Base-by-base conservation (phyloP, 2,888 invertebrate genomes). In the Tholera decimalis region DNA sequence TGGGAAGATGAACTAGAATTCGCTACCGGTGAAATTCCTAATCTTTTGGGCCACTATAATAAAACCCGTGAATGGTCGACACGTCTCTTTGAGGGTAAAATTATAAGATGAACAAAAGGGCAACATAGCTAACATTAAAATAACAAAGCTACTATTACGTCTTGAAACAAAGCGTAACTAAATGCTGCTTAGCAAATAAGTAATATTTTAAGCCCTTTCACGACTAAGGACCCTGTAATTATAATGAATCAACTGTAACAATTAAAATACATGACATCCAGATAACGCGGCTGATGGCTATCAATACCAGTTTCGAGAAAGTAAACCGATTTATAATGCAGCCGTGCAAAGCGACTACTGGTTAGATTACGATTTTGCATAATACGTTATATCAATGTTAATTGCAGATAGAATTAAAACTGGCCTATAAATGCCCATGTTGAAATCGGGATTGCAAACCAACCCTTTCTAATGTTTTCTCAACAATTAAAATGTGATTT, bases 231-330 rank as follows among this genome's bases (percentile, higher is more conserved):
- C 24, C n/a, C 3, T 26, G 37, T 53, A 39, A 41, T 50, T 41
- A 50, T 18, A 20, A 26, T 67, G 50, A 67, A 68, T 59, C 54
- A 47, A 22, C 30, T 51, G 41, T 51, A 61, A 82, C 75, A 65
- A 71, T 71, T 73, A 80, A 73, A 68, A 78, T 71, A 70, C 74
- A 68, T 43, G 54, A 37, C 65, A 73, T 47, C 26, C 22, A 53
- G 54, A 60, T 57, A 71, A 41, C 28, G 30, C 24, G 37, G 47
- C 22, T 39, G 65, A 77, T 60, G 47, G 55, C 47, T 60, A 77
- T 65, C 59, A 61, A 47, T 65, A 73, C 58, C 44, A 13, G 61
- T 65, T 71, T 9, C 46, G 59, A 63, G 69, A 77, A 77, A 77
- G 77, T 73, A 56, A 73, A 64, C 61, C 39, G n/a, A 79, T 63